These are phyloP conservation scores for Euplexia lucipara DNA, from an alignment of 2,888 invertebrate species.

Conservation along the genomic window DNA sequence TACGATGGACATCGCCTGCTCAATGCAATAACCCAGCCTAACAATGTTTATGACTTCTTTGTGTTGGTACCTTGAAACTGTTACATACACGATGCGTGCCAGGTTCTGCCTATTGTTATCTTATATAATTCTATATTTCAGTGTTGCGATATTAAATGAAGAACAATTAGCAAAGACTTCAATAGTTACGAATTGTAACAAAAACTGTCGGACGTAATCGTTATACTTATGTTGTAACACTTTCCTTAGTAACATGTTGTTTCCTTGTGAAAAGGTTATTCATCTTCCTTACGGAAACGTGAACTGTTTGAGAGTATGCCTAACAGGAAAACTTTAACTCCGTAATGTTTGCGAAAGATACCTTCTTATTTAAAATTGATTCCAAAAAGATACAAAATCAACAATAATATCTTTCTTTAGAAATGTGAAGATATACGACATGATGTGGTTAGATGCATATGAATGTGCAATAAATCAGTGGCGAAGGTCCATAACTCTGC, in stretches of 20 bases:
- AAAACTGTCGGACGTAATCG: constrained; percentile 14
- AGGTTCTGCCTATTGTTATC: constrained; percentile 51
- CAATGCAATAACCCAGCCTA: constrained; percentile 55
- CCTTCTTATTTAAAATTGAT: not conserved
- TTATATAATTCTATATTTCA: constrained; percentile 53
- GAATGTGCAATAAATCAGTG: constrained; percentile 63
- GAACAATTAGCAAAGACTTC: constrained; percentile 27
- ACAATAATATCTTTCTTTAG: constrained; percentile 25
- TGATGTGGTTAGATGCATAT: constrained; percentile 48
- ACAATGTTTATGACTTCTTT: constrained; percentile 61
- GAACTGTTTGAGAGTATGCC: constrained; percentile 1
- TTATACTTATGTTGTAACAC: constrained; percentile 32
- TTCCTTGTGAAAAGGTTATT: constrained; percentile 42
- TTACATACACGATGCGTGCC: constrained; percentile 50
- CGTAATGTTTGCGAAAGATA: not conserved
- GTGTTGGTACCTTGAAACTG: constrained; percentile 55
- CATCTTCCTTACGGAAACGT: constrained; percentile 29
- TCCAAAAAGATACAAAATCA: constrained; percentile 2
- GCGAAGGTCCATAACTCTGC: constrained; percentile 61
- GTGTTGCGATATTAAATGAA: constrained; percentile 42
- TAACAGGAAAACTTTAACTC: constrained; percentile 23
- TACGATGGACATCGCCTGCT: constrained; percentile 63
- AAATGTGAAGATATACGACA: constrained; percentile 15
- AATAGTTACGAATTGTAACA: constrained; percentile 38
- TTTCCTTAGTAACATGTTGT: constrained; percentile 33